Conservation (phyloP, 1,140 invertebrate genomes). For the Brachionus plicatilis region DNA sequence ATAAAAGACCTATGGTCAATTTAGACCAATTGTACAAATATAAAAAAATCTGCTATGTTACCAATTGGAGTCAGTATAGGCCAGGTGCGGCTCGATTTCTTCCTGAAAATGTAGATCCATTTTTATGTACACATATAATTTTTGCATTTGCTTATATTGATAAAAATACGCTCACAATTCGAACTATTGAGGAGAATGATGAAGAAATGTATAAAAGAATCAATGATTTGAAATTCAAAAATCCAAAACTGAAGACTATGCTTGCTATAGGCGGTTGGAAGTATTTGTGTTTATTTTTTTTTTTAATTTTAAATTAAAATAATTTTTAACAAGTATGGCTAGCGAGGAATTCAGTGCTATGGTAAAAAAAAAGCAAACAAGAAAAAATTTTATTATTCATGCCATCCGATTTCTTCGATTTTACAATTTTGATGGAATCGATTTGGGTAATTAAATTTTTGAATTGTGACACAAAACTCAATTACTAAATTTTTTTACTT, state of each 20-base stretch:
- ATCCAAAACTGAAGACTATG: slow-evolving; percentile 82
- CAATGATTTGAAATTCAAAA: slow-evolving; percentile 81
- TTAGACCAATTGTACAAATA: slow-evolving; percentile 22
- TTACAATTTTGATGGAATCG: slow-evolving; percentile 76
- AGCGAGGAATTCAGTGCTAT: slow-evolving; percentile 57
- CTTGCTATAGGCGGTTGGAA: slow-evolving; percentile 94
- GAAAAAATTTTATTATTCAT: slow-evolving; percentile 45
- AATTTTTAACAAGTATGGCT: slow-evolving; percentile 63
- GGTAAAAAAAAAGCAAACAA: slow-evolving; percentile 43
- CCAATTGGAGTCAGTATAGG: slow-evolving; percentile 85
- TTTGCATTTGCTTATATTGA: slow-evolving; percentile 77
- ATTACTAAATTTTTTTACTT: no score
- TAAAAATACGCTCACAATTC: slow-evolving; percentile 68
- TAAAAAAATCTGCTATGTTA: slow-evolving; percentile 72
- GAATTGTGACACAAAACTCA: no score
- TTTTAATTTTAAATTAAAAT: not conserved
- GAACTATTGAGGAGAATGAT: slow-evolving; percentile 75
- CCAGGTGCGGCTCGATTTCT: slow-evolving; percentile 76
- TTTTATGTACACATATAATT: slow-evolving; percentile 81
- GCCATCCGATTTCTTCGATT: slow-evolving; percentile 62
- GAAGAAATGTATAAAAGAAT: slow-evolving; percentile 64
- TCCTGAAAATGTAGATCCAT: slow-evolving; percentile 76
- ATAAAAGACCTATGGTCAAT: not conserved
- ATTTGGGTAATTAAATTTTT: slow-evolving; percentile 57
- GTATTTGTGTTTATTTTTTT: slow-evolving; percentile 61